phyloP scores from a whole-genome alignment of 2,797 vertebrate species.

The Ctenopoma multispine region DNA sequence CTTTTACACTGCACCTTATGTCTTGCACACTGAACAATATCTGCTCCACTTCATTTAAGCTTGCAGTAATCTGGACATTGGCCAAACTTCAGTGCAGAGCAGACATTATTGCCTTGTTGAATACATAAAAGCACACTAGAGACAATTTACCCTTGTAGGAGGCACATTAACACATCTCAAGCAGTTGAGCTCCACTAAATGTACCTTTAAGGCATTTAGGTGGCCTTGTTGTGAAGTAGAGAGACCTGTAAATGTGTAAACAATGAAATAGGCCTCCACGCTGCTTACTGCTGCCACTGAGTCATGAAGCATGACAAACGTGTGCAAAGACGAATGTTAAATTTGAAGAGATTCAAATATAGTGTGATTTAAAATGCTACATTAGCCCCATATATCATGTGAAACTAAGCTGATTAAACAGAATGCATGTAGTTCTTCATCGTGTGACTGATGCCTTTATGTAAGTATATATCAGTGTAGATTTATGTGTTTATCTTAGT shows the following conservation, averaged over 20 bases:
- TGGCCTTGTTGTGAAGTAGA: slow-evolving; percentile 47
- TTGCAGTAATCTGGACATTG: slow-evolving; percentile 54
- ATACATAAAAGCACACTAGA: slow-evolving; percentile 61
- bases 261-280: slow-evolving; percentile 28
- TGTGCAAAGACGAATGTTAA: slow-evolving; percentile 4
- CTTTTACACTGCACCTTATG: slow-evolving; percentile 32
- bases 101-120: slow-evolving; percentile 53
- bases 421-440: slow-evolving; percentile 5
- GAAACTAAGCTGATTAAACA: neutral
- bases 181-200: slow-evolving; percentile 47
- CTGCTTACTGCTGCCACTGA: slow-evolving; percentile 19
- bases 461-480: slow-evolving; percentile 10
- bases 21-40: slow-evolving; percentile 50
- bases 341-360: slow-evolving; percentile 18
- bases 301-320: slow-evolving; percentile 14
- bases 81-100: slow-evolving; percentile 48
- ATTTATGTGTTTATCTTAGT: neutral
- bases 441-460: neutral
- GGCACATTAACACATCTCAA: slow-evolving; percentile 48
- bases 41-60: slow-evolving; percentile 59
- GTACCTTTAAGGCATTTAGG: slow-evolving; percentile 57
- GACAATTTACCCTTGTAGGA: slow-evolving; percentile 58
- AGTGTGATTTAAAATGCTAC: slow-evolving; percentile 1
- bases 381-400: neutral
- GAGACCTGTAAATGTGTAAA: slow-evolving; percentile 39